Evolutionary conservation across 2,113 vertebrate species (phyloP).

Genomic region (Grammomys surdaster): DNA sequence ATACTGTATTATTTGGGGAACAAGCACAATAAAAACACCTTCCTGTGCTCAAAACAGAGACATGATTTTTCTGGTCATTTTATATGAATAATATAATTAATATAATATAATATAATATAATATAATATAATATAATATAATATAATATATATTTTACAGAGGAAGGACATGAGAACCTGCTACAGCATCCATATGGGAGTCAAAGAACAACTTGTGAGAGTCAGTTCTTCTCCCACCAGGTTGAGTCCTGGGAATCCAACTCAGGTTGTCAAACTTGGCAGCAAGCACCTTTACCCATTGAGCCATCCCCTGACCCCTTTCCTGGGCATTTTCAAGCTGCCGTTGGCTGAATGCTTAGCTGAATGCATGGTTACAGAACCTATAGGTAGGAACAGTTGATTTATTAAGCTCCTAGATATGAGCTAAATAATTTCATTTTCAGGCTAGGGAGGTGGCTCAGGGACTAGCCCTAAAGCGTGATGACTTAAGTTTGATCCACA

Average conservation of each 20-base stretch:
- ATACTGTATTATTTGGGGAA: not conserved
- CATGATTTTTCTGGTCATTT: not conserved
- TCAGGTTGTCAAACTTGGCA: not conserved
- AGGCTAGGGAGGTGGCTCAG: not conserved
- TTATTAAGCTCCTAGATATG: not conserved
- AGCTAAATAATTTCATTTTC: not conserved
- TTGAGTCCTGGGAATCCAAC: not conserved
- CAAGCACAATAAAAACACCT: not conserved
- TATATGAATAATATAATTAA: no score
- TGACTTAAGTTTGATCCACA: not conserved
- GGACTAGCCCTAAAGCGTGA: no score
- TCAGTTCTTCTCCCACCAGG: not conserved
- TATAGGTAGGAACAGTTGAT: not conserved
- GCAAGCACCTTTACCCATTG: not conserved
- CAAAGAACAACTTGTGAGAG: not conserved
- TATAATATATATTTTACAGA: not conserved
- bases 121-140: not conserved
- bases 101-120: no score
- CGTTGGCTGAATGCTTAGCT: not conserved
- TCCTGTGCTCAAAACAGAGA: not conserved
- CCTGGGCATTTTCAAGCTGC: not conserved
- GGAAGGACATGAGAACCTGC: not conserved
- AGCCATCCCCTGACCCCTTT: not conserved
- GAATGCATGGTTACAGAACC: not conserved
- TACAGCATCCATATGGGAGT: not conserved